Percentiles rank a stretch among this genome's conserved stretches.
Evolutionary conservation across 2,797 vertebrate species (phyloP).

Genomic region (Leucoraja ocellata): DNA sequence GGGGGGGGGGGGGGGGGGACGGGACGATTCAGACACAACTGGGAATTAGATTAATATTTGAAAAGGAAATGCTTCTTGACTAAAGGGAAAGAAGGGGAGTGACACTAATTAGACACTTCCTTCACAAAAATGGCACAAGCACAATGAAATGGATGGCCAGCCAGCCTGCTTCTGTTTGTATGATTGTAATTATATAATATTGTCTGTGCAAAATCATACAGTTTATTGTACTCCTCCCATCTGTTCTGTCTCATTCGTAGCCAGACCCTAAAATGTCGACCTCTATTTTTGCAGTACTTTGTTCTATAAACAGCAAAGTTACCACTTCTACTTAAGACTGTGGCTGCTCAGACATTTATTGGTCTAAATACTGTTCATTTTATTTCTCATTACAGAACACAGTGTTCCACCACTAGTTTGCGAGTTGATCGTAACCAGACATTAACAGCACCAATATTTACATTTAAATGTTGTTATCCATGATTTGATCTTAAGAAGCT

Average conservation of each 20-base stretch:
- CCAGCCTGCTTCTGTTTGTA: background rate
- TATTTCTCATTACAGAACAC: conserved; percentile 24
- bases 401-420: conserved; percentile 24
- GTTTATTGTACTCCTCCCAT: conserved; percentile 16
- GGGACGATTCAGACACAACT: background rate
- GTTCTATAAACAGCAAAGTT: conserved; percentile 18
- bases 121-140: background rate
- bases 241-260: background rate
- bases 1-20: too few species aligned
- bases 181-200: conserved; percentile 24
- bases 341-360: conserved; percentile 8
- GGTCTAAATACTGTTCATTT: conserved; percentile 8
- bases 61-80: background rate
- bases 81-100: background rate
- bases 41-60: background rate
- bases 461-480: conserved; percentile 22
- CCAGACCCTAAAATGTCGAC: background rate
- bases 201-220: background rate
- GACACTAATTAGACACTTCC: background rate
- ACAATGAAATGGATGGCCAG: background rate
- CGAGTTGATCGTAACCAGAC: background rate
- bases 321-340: conserved; percentile 29
- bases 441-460: background rate
- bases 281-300: conserved; percentile 32
- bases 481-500: background rate